phyloP scores from a whole-genome alignment of 2,888 invertebrate genomes.

The Cryptophagus acutangulus region DNA sequence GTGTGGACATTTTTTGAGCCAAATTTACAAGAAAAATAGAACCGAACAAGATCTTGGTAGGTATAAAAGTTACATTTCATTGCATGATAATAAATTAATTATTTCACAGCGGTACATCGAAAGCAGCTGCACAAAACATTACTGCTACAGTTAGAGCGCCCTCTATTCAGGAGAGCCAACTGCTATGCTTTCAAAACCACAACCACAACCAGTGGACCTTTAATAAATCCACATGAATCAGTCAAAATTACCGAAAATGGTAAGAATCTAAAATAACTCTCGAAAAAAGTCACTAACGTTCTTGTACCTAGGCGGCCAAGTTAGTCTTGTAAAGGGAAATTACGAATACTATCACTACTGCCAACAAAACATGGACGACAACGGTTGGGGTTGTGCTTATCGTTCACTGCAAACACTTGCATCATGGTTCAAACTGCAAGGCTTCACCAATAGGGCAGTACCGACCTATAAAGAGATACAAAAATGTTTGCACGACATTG shows the following conservation, averaged over 20 bases:
- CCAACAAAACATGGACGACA: conserved; percentile 90
- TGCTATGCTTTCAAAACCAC: conserved; percentile 54
- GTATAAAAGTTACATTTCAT: conserved; percentile 26
- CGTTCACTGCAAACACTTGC: conserved; percentile 93
- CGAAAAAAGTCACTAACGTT: not conserved
- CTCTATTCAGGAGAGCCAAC: conserved; percentile 72
- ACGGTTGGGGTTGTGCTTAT: conserved; percentile 99
- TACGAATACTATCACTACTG: conserved; percentile 96
- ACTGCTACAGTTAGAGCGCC: conserved; percentile 61
- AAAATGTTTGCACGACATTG: conserved; percentile 87
- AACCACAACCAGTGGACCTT: conserved; percentile 45
- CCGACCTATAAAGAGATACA: conserved; percentile 87
- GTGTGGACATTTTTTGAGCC: conserved; percentile 72
- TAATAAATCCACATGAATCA: conserved; percentile 72
- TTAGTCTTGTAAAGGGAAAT: conserved; percentile 68
- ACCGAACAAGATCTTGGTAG: conserved; percentile 66
- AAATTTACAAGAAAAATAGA: conserved; percentile 62
- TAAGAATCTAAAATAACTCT: conserved; percentile 20
- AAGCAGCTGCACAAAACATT: conserved; percentile 67
- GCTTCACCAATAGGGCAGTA: conserved; percentile 69
- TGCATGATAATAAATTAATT: not conserved
- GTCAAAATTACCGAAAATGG: conserved; percentile 40
- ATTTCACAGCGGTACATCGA: conserved; percentile 52
- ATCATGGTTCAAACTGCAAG: conserved; percentile 85
- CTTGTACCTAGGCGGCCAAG: conserved; percentile 47